Evolutionary conservation across 2,888 invertebrate species (phyloP).

Genomic region (Diplazon laetatorius): DNA sequence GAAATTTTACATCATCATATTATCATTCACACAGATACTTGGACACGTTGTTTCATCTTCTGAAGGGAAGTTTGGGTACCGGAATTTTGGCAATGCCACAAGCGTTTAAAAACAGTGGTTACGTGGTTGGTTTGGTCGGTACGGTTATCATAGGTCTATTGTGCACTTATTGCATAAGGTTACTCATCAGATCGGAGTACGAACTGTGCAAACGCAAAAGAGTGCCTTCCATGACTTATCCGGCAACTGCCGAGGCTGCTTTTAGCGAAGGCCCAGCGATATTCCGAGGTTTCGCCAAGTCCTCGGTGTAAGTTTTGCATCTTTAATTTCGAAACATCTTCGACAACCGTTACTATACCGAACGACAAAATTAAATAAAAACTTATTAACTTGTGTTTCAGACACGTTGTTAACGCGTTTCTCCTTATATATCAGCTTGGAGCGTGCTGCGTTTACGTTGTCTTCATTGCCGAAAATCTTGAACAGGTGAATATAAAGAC

Average conservation of each 20-base stretch:
- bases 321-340: too few relatives aligned
- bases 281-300: constrained; percentile 84
- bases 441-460: constrained; percentile 97
- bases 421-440: constrained; percentile 96
- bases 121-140: constrained; percentile 90
- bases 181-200: constrained; percentile 89
- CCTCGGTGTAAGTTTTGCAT: constrained; percentile 84
- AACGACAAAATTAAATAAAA: too few relatives aligned
- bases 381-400: too few relatives aligned
- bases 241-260: constrained; percentile 91
- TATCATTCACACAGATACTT: constrained; percentile 90
- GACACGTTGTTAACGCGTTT: constrained; percentile 89
- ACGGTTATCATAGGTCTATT: constrained; percentile 93
- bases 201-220: constrained; percentile 82
- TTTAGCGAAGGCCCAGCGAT: constrained; percentile 88
- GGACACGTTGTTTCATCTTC: constrained; percentile 92
- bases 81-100: constrained; percentile 96
- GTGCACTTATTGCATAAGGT: constrained; percentile 97
- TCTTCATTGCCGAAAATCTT: constrained; percentile 96
- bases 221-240: constrained; percentile 89
- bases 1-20: too few relatives aligned
- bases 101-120: constrained; percentile 93
- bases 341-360: too few relatives aligned
- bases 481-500: constrained; percentile 86
- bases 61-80: constrained; percentile 96